Base-by-base conservation (phyloP, 2,888 invertebrate genomes). In the Leptinotarsa juncta region DNA sequence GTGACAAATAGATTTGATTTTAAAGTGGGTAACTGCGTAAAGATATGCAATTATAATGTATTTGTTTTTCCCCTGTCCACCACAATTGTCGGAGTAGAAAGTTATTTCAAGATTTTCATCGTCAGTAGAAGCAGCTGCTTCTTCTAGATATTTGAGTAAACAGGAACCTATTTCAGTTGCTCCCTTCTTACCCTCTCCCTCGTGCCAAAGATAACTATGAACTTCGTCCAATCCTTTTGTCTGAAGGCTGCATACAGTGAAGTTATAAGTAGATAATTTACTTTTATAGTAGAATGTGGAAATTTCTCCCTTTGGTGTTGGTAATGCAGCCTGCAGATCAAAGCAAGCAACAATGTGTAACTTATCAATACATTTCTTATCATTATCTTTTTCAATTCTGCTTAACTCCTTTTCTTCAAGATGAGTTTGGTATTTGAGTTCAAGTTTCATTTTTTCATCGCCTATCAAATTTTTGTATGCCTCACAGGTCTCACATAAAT, bases 231-330 rank as follows among this genome's bases (percentile, higher is more conserved):
- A 23, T 80, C 80, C 55, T 80, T 78, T 80, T 81, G 74, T 74
- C 81, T 72, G 50, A 71, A 81, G 71, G 77, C 77, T 65, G 80
- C 81, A 81, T 57, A 83, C 67, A 16, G 82, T 83, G 71, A 83
- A 82, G 75, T 83, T 84, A 62, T 83, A 83, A 14, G 80, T 75
- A n/a, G 80, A 79, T 71, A 82, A 73, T 72, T 83, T 83, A 42
- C 78, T 75, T 53, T 80, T 78, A 67, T 83, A 82, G 72, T 81
- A 81, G 67, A 80, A 80, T 51, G 76, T 76, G 20, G 78, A 79
- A 65, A 76, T 75, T 26, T 73, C 65, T 15, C 77, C 74, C 76
- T 78, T 78, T 32, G 81, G 81, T 18, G 70, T 77, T 79, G 70
- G 70, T 53, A 80, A 72, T 48, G 80, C 78, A 65, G 81, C 82